Percentiles rank a stretch among this genome's conserved stretches.
phyloP scores from a whole-genome alignment of 92 coral and sea anemone genomes.

The Umimayanthus chanpuru region DNA sequence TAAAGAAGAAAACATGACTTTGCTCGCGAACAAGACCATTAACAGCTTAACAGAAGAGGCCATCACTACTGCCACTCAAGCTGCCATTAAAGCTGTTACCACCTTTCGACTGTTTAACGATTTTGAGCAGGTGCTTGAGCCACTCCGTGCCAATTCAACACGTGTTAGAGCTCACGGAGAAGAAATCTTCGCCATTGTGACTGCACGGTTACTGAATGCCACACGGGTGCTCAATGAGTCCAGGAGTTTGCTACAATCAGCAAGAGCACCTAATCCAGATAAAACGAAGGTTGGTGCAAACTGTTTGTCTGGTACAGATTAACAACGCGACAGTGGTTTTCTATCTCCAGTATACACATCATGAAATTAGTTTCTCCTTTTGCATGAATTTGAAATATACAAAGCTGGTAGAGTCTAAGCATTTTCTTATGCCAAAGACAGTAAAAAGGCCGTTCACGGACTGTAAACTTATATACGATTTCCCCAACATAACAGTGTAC shows the following conservation, averaged over 20 bases:
- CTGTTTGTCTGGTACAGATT: background rate
- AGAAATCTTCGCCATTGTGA: conserved; percentile 48
- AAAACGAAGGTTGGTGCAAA: conserved; percentile 48
- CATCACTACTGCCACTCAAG: conserved; percentile 32
- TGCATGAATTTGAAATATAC: background rate
- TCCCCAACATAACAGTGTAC: too few relatives aligned
- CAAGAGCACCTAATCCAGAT: conserved; percentile 58
- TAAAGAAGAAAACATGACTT: conserved; percentile 57
- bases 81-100: conserved; percentile 51
- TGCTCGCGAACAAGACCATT: conserved; percentile 51
- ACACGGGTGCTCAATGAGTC: conserved; percentile 64
- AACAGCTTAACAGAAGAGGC: conserved; percentile 47
- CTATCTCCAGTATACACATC: too few relatives aligned
- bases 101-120: conserved; percentile 35
- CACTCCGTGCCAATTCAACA: conserved; percentile 63
- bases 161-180: conserved; percentile 54
- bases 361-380: too few relatives aligned
- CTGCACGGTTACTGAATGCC: conserved; percentile 59
- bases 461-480: too few relatives aligned
- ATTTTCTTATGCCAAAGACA: too few relatives aligned
- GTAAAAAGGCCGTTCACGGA: too few relatives aligned
- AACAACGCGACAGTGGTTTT: too few relatives aligned
- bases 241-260: conserved; percentile 35
- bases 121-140: conserved; percentile 43
- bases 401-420: too few relatives aligned